Evolutionary conservation across 2,888 invertebrate genomes (phyloP).

Genomic region (Archips xylosteana): DNA sequence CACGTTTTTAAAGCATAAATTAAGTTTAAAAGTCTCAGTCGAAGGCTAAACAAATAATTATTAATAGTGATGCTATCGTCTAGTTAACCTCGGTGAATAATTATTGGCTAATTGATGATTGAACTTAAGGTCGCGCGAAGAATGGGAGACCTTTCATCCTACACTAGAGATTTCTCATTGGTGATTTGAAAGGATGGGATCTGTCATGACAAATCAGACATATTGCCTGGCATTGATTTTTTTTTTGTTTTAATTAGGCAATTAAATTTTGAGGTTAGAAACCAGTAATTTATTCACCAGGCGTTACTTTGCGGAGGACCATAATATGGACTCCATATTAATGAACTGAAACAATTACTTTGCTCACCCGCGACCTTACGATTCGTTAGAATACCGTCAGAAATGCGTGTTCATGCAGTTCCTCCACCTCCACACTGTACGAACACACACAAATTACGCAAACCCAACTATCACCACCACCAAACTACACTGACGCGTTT

Average conservation of each 20-base stretch:
- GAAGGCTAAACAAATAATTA: constrained; percentile 27
- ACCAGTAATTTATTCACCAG: background rate
- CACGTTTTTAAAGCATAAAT: background rate
- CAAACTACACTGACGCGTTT: too few species aligned
- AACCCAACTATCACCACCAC: too few species aligned
- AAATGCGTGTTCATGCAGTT: too few species aligned
- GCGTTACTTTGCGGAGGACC: too few species aligned
- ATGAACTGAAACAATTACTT: too few species aligned
- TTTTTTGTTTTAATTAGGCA: background rate
- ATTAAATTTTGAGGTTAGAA: background rate
- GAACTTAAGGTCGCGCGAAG: constrained; percentile 37
- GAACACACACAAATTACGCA: too few species aligned
- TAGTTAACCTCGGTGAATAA: constrained; percentile 39
- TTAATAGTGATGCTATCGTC: constrained; percentile 28
- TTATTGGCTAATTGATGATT: constrained; percentile 41
- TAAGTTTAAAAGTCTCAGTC: constrained; percentile 7
- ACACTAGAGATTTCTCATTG: constrained; percentile 20
- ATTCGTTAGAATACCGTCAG: too few species aligned
- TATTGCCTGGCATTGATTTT: background rate
- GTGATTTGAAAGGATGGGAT: constrained; percentile 10
- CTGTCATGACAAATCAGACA: background rate
- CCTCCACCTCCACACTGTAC: too few species aligned
- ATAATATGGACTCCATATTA: too few species aligned
- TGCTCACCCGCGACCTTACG: too few species aligned
- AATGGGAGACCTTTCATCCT: constrained; percentile 39